A percentile compares a stretch with the other conserved stretches of the same genome.
phyloP scores from a whole-genome alignment of 1,140 invertebrate species.

The Brachionus rotundiformis region DNA sequence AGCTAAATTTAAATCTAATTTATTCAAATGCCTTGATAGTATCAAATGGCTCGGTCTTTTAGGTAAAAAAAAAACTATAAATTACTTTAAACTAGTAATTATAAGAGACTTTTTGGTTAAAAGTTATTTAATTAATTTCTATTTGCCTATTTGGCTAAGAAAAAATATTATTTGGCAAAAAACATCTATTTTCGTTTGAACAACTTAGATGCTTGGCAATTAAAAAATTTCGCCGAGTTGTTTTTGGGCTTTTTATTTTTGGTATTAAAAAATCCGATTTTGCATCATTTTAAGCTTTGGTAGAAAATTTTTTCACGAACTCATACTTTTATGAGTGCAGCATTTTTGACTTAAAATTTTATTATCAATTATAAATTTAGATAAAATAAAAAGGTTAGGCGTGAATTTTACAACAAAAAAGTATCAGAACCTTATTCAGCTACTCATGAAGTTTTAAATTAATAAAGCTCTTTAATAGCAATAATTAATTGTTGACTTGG shows the following conservation, averaged over 20 bases:
- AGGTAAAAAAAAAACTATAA: background rate
- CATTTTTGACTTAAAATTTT: constrained; percentile 16
- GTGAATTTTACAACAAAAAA: background rate
- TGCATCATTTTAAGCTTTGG: background rate
- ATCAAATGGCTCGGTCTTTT: background rate
- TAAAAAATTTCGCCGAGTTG: background rate
- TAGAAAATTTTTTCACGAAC: background rate
- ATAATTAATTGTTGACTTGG: background rate
- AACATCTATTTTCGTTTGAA: background rate
- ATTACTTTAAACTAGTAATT: background rate
- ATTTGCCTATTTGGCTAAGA: background rate
- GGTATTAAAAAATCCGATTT: background rate
- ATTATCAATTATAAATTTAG: background rate
- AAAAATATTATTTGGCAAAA: background rate
- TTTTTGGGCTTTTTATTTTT: background rate
- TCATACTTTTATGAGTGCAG: background rate
- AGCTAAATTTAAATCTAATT: background rate
- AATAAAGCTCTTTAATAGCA: too few species aligned
- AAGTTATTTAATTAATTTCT: background rate
- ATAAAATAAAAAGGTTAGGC: background rate
- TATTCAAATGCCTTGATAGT: background rate
- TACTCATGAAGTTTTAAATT: too few species aligned
- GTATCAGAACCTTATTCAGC: too few species aligned
- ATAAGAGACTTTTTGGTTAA: background rate
- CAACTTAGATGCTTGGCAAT: background rate